Evolutionary conservation across 2,888 invertebrate species (phyloP), one percentile per base, ranked within the genome.

Genomic region (Leptothorax acervorum): DNA sequence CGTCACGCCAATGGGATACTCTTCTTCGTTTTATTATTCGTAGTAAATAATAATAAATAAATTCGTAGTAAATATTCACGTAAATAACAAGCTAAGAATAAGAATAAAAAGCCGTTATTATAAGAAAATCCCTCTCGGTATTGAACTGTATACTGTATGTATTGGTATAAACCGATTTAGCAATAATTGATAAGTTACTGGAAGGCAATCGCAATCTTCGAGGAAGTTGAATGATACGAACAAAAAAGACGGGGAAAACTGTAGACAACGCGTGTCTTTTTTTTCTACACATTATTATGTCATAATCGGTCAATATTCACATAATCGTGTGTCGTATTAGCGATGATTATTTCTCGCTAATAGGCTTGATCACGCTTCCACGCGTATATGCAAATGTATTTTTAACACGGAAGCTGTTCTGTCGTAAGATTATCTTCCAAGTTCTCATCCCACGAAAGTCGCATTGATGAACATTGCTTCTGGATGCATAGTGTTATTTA

Each of bases 361-460:
- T 57, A 57, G 8, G 1, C 6, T 55, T n/a, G 11, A 55, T 78
- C 12, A 31, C 12, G 9, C 2, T 55, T 70, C 31, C 12, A 68
- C 23, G 57, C 48, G 8, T 55, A 71, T 60, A 71, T 60, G 45
- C 23, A 70, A 68, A 79, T 57, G 31, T 15, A 1, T 39, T 12
- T 11, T 71, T 57, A 57, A 48, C 35, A 3, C 57, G 71, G 57
- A 79, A 79, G 18, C 18, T 42, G 18, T 35, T 57, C 12, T 15
- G 18, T 6, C 15, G 6, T 55, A 28, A 45, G 12, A 70, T 48
- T 60, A 42, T 23, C 31, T 15, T 45, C 8, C 48, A 31, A 6
- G 12, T 79, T 79, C 60, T 71, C 28, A 81, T 81, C 48, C 31
- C 42, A 57, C 42, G 45, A 55, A 78, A 78, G 23, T 2, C 11